Conservation (phyloP, 2,797 vertebrate species). For the Cheirogaleus major region DNA sequence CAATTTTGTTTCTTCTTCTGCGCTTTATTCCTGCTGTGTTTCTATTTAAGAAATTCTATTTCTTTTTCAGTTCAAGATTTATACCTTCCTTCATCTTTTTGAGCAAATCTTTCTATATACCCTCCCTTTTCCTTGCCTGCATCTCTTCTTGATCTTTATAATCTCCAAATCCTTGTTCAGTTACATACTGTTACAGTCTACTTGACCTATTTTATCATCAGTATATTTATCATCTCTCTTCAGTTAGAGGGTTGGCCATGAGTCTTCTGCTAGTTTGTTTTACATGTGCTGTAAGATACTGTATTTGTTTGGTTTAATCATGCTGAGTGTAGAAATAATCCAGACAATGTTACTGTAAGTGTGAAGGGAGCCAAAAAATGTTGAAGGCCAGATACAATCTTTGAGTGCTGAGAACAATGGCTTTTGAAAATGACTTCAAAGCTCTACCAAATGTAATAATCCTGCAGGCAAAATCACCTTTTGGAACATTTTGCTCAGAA, state of each 20-base stretch:
- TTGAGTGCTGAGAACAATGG: constrained; percentile 30
- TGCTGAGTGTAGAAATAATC: constrained; percentile 25
- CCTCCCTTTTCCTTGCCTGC: neutral
- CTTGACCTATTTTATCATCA: neutral
- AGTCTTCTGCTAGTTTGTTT: constrained; percentile 32
- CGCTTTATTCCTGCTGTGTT: neutral
- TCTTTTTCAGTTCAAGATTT: neutral
- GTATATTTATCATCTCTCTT: neutral
- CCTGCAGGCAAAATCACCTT: constrained; percentile 31
- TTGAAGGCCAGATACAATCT: constrained; percentile 41
- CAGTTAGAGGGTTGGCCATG: neutral
- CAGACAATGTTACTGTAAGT: constrained; percentile 51
- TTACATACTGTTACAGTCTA: neutral
- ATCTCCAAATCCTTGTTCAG: neutral
- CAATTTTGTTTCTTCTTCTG: neutral
- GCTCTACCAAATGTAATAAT: neutral
- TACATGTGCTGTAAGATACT: neutral
- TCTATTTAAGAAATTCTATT: neutral
- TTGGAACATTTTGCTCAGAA: constrained; percentile 57
- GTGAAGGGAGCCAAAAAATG: constrained; percentile 35
- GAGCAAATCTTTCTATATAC: neutral
- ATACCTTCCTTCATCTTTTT: neutral
- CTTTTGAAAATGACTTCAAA: constrained; percentile 51
- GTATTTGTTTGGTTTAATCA: constrained; percentile 46
- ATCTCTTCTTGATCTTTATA: neutral